Conservation (phyloP, 2,888 invertebrate genomes). For the Pedicia rivosa region DNA sequence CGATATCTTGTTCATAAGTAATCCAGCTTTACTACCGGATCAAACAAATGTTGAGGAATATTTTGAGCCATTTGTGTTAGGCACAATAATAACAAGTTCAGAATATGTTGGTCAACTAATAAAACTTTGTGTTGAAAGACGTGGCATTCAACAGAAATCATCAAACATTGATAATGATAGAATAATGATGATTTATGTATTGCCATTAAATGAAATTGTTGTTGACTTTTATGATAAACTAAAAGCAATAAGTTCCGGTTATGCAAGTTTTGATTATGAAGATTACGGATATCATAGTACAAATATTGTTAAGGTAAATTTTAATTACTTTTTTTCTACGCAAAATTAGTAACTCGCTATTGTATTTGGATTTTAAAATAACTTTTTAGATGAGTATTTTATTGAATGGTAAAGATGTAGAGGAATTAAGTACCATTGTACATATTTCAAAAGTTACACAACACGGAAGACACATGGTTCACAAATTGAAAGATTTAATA, state of each 20-base stretch:
- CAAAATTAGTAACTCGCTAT: too few species aligned
- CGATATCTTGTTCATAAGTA: conserved; percentile 47
- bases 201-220: conserved; percentile 88
- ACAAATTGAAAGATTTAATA: conserved; percentile 65
- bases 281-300: conserved; percentile 68
- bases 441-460: conserved; percentile 50
- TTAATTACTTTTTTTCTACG: conserved; percentile 9
- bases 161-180: conserved; percentile 70
- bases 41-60: conserved; percentile 49
- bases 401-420: conserved; percentile 64
- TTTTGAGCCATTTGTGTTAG: conserved; percentile 74
- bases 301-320: conserved; percentile 53
- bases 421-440: conserved; percentile 71
- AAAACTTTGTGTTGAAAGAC: conserved; percentile 54
- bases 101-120: conserved; percentile 54
- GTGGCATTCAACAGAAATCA: conserved; percentile 44
- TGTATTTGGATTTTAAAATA: conserved; percentile 32
- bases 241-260: conserved; percentile 83
- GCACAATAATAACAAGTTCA: conserved; percentile 78
- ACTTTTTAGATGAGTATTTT: conserved; percentile 57
- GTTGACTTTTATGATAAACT: conserved; percentile 87
- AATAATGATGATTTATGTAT: conserved; percentile 61
- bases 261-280: conserved; percentile 91
- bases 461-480: conserved; percentile 50
- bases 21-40: conserved; percentile 60